Conservation (phyloP, 35 echinoderm and acorn worm species). For the Ptychodera flava region DNA sequence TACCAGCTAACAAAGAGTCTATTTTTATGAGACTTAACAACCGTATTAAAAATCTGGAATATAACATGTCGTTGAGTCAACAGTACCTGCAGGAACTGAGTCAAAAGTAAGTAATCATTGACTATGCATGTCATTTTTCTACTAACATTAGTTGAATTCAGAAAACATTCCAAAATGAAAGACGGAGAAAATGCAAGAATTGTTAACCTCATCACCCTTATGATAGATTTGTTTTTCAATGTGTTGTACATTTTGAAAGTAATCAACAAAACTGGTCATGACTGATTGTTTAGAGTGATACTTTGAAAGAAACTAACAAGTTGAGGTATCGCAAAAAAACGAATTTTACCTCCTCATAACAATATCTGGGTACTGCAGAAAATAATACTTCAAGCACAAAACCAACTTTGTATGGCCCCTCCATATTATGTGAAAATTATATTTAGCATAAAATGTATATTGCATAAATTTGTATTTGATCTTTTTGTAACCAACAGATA, state of each 20-base stretch:
- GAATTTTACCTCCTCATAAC: too few species aligned
- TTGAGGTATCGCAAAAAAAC: too few species aligned
- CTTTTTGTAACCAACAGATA: too few species aligned
- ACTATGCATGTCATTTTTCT: too few species aligned
- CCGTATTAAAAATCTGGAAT: conserved; percentile 87
- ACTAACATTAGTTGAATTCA: background rate
- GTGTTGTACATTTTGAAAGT: background rate
- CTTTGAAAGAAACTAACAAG: too few species aligned
- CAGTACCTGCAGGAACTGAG: conserved; percentile 93
- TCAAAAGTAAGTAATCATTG: conserved; percentile 75
- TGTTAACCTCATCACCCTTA: background rate
- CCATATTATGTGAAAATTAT: background rate
- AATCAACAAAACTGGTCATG: background rate
- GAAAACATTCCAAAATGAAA: background rate
- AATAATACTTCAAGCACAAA: too few species aligned
- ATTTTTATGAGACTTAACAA: conserved; percentile 98
- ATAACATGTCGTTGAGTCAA: conserved; percentile 89
- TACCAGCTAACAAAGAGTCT: conserved; percentile 63
- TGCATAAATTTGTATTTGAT: background rate
- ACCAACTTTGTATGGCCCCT: background rate
- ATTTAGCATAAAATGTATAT: background rate
- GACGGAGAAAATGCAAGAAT: background rate
- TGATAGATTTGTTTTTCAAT: background rate
- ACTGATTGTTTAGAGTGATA: background rate
- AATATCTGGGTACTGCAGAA: too few species aligned